phyloP scores from a whole-genome alignment of 2,888 invertebrate genomes.

The Homarus gammarus region DNA sequence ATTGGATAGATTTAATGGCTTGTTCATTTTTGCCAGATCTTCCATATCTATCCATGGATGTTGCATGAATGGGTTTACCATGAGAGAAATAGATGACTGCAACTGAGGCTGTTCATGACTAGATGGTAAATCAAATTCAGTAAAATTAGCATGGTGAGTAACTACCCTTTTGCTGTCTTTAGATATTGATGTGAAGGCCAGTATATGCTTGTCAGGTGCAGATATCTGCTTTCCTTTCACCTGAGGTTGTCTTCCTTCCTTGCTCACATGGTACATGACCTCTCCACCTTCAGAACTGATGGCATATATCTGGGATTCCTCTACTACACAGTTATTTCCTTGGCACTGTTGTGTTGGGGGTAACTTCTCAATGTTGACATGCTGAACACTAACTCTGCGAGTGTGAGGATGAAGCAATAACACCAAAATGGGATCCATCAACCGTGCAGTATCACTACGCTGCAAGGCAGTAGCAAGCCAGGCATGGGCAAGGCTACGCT shows the following conservation, averaged over 20 bases:
- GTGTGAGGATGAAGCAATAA: conserved; percentile 89
- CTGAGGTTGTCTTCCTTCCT: conserved; percentile 78
- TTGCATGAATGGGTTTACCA: conserved; percentile 84
- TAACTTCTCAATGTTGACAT: conserved; percentile 80
- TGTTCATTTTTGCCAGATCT: conserved; percentile 74
- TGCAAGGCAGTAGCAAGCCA: conserved; percentile 87
- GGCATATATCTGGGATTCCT: conserved; percentile 85
- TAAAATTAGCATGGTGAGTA: conserved; percentile 79
- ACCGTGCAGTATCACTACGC: conserved; percentile 87
- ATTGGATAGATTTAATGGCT: conserved; percentile 59
- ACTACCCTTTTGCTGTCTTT: conserved; percentile 79
- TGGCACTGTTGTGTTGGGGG: conserved; percentile 42
- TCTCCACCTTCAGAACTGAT: conserved; percentile 91
- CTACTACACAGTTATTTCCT: conserved; percentile 29
- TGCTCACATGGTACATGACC: conserved; percentile 84
- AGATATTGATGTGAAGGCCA: conserved; percentile 82
- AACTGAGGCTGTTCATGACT: conserved; percentile 79
- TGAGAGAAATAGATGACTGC: conserved; percentile 83
- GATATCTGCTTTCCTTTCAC: conserved; percentile 77
- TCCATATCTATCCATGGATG: conserved; percentile 76
- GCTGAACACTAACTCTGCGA: conserved; percentile 89
- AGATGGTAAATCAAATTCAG: conserved; percentile 81
- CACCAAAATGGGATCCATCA: conserved; percentile 88
- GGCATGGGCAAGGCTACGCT: conserved; percentile 85
- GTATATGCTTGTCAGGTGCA: conserved; percentile 81